Evolutionary conservation across 2,113 vertebrate species (phyloP).

Genomic region (Vireo altiloquus): DNA sequence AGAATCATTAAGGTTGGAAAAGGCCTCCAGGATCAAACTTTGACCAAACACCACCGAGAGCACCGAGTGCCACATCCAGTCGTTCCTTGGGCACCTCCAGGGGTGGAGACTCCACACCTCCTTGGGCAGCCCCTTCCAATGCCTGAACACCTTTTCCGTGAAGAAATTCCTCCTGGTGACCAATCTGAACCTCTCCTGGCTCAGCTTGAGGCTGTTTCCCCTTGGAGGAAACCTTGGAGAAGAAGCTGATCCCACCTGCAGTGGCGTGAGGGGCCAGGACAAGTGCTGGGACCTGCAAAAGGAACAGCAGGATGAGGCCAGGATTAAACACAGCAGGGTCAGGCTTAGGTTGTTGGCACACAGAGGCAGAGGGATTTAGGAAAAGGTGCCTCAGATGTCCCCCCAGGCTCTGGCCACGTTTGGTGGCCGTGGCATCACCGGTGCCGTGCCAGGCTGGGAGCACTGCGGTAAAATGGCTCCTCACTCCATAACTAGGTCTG

Average conservation of each 20-base stretch:
- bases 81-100: background rate
- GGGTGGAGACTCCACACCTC: background rate
- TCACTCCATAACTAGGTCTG: background rate
- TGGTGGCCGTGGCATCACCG: background rate
- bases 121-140: background rate
- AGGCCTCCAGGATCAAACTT: background rate
- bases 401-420: rapidly evolving
- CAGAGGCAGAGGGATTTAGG: background rate
- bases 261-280: background rate
- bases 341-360: background rate
- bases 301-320: background rate
- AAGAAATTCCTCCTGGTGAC: background rate
- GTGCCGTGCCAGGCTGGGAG: background rate
- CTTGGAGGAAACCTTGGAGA: background rate
- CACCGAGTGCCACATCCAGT: background rate
- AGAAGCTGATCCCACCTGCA: background rate
- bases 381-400: background rate
- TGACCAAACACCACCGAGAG: background rate
- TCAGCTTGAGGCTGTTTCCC: background rate
- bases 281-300: background rate
- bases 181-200: background rate
- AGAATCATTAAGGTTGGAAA: background rate
- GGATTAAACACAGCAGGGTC: background rate
- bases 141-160: background rate
- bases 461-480: background rate